Evolutionary conservation across 2,888 invertebrate genomes (phyloP), one percentile per base, ranked within the genome.

Genomic region (Melanophora roralis): DNA sequence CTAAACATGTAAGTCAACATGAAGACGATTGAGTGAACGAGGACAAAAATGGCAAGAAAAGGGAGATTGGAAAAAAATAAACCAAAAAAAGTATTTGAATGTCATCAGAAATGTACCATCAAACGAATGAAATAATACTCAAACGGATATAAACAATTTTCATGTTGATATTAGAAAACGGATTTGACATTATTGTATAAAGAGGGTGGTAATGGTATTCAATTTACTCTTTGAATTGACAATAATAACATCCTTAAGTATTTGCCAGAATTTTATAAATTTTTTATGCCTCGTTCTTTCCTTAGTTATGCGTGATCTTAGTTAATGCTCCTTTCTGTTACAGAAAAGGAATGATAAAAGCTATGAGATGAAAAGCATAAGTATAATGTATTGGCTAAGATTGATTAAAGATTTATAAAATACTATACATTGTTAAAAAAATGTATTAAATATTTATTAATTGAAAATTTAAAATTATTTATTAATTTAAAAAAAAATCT

Each of bases 101-200:
- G 60, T 53, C 36, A 67, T 43, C 40, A 27, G 53, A 53, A 67
- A 49, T 40, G 36, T 71, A 79, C 53, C 51, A 71, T 55, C 47
- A 45, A 55, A 57, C 21, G 74, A 74, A 51, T 65, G 74, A 67
- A 64, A 80, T 75, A 80, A 77, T 77, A 65, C 60, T 77, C 60
- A 81, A 74, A 77, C 77, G 78, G 81, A 82, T 80, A 80, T 82
- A 83, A 83, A 82, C 82, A 84, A 84, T 79, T 81, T 81, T 80
- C 75, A 68, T 79, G 77, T 79, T 77, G 73, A 74, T 81, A 80
- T 81, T 77, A 80, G 75, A 80, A 80, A 78, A 78, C 74, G 78
- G 72, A 80, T 78, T 82, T 82, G 80, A 75, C 78, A 82, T 77
- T 71, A 75, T 75, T 80, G 75, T 72, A 64, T 49, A 74, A 65